Percentiles rank a stretch among this genome's conserved stretches.
Evolutionary conservation across 2,888 invertebrate genomes (phyloP).

Genomic region (Octonoba sinensis): DNA sequence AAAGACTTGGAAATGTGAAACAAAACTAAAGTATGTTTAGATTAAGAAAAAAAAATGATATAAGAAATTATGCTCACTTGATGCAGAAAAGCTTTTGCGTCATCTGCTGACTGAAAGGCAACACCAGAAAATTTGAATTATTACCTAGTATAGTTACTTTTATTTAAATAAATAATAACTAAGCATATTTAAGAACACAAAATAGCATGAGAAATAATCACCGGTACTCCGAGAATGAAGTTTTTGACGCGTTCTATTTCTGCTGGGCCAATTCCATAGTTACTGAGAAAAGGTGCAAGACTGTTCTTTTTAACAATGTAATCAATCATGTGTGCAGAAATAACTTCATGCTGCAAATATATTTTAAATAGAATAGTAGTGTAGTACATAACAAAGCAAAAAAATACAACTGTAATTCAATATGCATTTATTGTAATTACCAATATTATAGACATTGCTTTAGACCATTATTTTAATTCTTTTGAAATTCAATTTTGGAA

Average conservation of each 20-base stretch:
- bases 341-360: conserved; percentile 74
- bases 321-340: conserved; percentile 73
- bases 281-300: conserved; percentile 69
- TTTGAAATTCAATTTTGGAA: no score
- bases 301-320: conserved; percentile 72
- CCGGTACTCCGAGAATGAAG: conserved; percentile 70
- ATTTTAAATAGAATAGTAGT: background rate
- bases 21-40: no score
- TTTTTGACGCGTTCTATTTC: conserved; percentile 73
- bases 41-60: background rate
- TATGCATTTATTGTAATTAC: no score
- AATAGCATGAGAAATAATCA: background rate
- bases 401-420: no score
- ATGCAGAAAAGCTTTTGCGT: conserved; percentile 74
- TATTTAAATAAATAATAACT: background rate
- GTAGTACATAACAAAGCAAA: background rate
- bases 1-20: no score
- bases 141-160: background rate
- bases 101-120: conserved; percentile 67
- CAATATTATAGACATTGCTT: no score
- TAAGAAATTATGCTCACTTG: conserved; percentile 70
- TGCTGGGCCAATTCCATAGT: conserved; percentile 68
- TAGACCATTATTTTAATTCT: no score
- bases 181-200: no score
- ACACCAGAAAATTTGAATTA: background rate